Evolutionary conservation across 2,113 vertebrate genomes (phyloP), one percentile per base, ranked within the genome.

Genomic region (Lamprologus speciosus): DNA sequence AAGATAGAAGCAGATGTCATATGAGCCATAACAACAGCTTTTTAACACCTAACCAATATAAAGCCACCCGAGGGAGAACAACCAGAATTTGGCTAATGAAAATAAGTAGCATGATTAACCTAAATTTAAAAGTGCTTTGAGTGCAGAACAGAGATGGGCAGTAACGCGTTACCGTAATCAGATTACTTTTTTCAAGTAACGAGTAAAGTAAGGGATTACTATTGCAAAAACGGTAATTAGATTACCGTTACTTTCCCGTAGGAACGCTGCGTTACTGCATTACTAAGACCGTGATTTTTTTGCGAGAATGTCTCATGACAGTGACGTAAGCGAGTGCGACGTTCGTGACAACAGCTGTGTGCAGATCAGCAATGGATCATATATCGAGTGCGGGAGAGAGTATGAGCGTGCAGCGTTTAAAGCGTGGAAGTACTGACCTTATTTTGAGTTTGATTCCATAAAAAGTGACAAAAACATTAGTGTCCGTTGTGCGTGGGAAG

Each of bases 331-430:
- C n/a, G 3, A 54, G n/a, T 54, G 10, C 2, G 0, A 54, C 3
- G 5, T 54, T 54, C 2, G 3, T 21, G 51, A 7, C n/a, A 54
- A 54, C 51, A 54, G 51, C 51, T 54, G 51, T 54, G 51, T 12
- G n/a, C 9, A 54, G 1, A 54, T 54, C 51, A 54, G 2, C 51
- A 54, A 6, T 21, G n/a, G n/a, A 21, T 11, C 0, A 54, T 21
- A 54, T 54, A 21, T 54, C 0, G 5, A 54, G n/a, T 54, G 2
- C n/a, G 2, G 51, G n/a, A 53, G 2, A 53, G 19, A 11, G 51
- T 11, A 11, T 53, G 19, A 53, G 51, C 5, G 0, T 53, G 9
- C n/a, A 53, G 51, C 3, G 2, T 21, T 53, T 53, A 53, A 21
- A 50, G 47, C 8, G 0, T 50, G 47, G 47, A 19, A 50, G 16